Evolutionary conservation across 2,888 invertebrate genomes (phyloP).

Genomic region (Pyrgus malvae): DNA sequence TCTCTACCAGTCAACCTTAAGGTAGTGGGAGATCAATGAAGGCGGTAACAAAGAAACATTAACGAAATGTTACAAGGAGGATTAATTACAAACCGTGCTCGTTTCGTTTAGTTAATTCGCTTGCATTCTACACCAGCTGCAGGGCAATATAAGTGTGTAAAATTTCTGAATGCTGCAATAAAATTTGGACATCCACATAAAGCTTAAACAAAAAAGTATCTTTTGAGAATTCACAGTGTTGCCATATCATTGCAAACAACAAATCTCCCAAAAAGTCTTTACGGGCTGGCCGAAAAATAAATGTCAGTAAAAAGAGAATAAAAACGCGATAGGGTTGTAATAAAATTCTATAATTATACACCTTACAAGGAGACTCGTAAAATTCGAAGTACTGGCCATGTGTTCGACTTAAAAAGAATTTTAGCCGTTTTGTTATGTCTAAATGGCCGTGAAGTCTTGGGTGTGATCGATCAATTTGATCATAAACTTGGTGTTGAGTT

Average conservation of each 20-base stretch:
- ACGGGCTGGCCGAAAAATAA: conserved; percentile 22
- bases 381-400: conserved; percentile 34
- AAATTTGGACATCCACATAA: background rate
- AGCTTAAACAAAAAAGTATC: too few species aligned
- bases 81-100: too few species aligned
- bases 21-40: too few species aligned
- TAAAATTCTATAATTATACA: conserved; percentile 48
- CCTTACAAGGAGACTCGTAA: conserved; percentile 33
- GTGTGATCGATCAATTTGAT: conserved; percentile 5
- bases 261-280: conserved; percentile 19
- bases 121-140: too few species aligned
- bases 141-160: too few species aligned
- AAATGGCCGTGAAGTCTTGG: conserved; percentile 27
- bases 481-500: background rate
- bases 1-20: too few species aligned
- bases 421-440: conserved; percentile 24
- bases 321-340: conserved; percentile 35
- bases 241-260: conserved; percentile 15
- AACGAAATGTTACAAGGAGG: too few species aligned
- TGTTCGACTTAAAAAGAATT: conserved; percentile 28
- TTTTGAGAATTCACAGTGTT: too few species aligned
- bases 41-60: too few species aligned
- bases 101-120: too few species aligned
- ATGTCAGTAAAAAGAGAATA: conserved; percentile 40
- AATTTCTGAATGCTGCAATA: too few species aligned